Evolutionary conservation across 2,888 invertebrate species (phyloP), one percentile per base, ranked within the genome.

Genomic region (Pristionchus fissidentatus): DNA sequence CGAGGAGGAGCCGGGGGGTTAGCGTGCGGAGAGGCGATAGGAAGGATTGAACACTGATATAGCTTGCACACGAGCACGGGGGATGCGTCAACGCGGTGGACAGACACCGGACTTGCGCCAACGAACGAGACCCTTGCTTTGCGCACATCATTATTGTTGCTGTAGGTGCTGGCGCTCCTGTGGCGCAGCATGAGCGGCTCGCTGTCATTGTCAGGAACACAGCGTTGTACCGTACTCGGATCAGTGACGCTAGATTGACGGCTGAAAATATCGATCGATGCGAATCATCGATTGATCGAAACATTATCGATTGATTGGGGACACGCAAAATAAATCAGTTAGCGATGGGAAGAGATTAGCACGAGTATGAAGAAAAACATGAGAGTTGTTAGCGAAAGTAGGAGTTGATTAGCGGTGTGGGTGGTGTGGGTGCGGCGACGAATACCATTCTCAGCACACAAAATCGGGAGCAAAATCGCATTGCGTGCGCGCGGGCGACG

Each of bases 241-340:
- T 79, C 79, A 7, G 79, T 57, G 55, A 79, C n/a, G 79, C 79
- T 79, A 79, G 49, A n/a, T n/a, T n/a, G 15, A 38, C 79, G 79
- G 32, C 79, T 79, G 57, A 22, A 79, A 79, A n/a, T 35, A 79
- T 79, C 55, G 79, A 79, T 79, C 38, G 78, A 22, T 78, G 15
- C 49, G 29, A 38, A 35, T 32, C 22, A 41, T 38, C 66, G 66
- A 38, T 62, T 29, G 66, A n/a, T n/a, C n/a, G n/a, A n/a, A n/a
- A n/a, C n/a, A n/a, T 32, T 35, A 41, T 38, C 66, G 66, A 38
- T 62, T 2, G 35, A n/a, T n/a, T 5, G 38, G 22, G 38, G 38
- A 43, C 70, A 70, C 70, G 0, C 35, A 66, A 38, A 13, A 41
- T 70, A 41, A 70, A 41, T 41, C 10, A 62, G 62, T 38, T 26